Evolutionary conservation across 1,140 invertebrate species (phyloP).

Genomic region (Ostrea edulis): DNA sequence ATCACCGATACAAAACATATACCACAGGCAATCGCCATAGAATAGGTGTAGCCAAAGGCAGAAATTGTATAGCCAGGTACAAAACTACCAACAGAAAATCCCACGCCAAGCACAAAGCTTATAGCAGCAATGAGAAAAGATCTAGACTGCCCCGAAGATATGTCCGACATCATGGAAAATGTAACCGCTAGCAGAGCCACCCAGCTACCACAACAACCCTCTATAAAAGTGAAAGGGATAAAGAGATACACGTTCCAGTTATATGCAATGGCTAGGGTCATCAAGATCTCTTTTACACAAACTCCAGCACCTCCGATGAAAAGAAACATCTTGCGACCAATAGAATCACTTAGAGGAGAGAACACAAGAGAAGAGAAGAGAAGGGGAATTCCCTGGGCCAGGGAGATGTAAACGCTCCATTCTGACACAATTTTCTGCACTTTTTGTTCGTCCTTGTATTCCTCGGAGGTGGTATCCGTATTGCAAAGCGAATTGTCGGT

Average conservation of each 20-base stretch:
- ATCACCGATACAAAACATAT: conserved; percentile 40
- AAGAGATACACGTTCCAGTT: conserved; percentile 29
- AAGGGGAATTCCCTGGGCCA: conserved; percentile 42
- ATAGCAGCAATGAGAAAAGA: conserved; percentile 45
- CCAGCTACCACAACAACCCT: conserved; percentile 45
- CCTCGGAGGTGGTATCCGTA: background rate
- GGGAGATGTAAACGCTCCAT: conserved; percentile 33
- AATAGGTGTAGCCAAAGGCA: background rate
- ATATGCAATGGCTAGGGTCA: conserved; percentile 37
- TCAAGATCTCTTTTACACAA: conserved; percentile 26
- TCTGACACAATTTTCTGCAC: conserved; percentile 34
- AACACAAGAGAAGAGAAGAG: conserved; percentile 39
- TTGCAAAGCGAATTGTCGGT: background rate
- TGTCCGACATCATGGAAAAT: conserved; percentile 49
- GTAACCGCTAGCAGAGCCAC: background rate
- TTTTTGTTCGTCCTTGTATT: conserved; percentile 1
- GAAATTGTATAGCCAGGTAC: conserved; percentile 8
- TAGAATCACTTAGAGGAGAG: conserved; percentile 37
- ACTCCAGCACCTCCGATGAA: conserved; percentile 31
- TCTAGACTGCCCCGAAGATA: conserved; percentile 36
- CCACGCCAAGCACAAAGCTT: background rate
- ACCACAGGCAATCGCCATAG: background rate
- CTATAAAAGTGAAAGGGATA: conserved; percentile 33
- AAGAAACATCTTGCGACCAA: conserved; percentile 49
- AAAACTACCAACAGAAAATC: background rate